Conservation (phyloP, 2,797 vertebrate species). For the Peromyscus attwateri region DNA sequence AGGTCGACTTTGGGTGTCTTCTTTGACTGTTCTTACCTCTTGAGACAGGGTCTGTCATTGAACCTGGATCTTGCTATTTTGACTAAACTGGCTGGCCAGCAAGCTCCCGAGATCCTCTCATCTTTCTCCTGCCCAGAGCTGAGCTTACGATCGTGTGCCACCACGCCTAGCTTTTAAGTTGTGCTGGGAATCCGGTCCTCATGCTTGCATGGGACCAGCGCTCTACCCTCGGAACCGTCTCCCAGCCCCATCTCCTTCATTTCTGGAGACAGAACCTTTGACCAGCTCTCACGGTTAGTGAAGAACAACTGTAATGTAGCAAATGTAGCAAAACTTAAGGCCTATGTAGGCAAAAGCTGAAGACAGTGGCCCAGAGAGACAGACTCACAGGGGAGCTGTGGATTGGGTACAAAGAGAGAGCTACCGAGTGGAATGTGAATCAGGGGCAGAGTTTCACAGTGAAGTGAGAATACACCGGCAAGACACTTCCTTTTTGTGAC, state of each 20-base stretch:
- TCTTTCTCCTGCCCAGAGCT: neutral
- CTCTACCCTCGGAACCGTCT: neutral
- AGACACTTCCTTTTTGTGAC: neutral
- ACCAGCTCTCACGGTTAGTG: neutral
- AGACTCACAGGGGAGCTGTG: neutral
- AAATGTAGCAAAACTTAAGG: neutral
- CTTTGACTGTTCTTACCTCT: neutral
- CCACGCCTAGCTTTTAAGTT: neutral
- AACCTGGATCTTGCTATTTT: neutral
- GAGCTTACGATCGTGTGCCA: neutral
- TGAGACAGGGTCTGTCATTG: neutral
- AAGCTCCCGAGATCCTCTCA: neutral
- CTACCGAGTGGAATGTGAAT: too few species aligned
- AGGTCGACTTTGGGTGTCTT: neutral
- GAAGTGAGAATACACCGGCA: neutral
- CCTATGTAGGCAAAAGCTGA: neutral
- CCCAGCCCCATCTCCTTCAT: neutral
- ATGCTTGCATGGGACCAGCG: neutral
- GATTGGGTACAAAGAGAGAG: neutral
- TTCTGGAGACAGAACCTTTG: conserved; percentile 33
- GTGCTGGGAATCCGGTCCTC: neutral
- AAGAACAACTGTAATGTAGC: neutral
- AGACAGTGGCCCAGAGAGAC: neutral
- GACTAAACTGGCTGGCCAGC: neutral
- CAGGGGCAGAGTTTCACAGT: neutral